Evolutionary conservation across 2,113 vertebrate genomes (phyloP).

Genomic region (Rhineura floridana): DNA sequence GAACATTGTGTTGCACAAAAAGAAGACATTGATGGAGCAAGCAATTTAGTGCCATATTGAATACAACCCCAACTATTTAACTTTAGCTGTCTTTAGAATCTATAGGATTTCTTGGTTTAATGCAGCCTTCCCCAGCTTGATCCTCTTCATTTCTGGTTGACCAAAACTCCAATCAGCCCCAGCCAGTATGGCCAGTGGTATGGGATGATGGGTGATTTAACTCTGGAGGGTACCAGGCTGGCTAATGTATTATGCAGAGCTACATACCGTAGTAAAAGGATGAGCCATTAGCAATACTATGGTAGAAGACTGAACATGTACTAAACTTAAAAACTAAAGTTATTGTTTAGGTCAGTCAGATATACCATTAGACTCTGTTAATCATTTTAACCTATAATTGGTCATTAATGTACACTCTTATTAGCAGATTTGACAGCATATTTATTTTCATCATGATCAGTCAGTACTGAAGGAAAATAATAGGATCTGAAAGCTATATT

Average conservation of each 20-base stretch:
- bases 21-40: too few relatives aligned
- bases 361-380: not conserved
- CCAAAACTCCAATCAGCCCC: too few relatives aligned
- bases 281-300: not conserved
- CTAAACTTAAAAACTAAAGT: not conserved
- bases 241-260: not conserved
- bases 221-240: too few relatives aligned
- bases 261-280: not conserved
- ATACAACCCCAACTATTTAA: not conserved
- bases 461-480: not conserved
- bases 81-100: not conserved
- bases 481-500: not conserved
- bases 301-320: accelerated
- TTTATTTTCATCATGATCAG: not conserved
- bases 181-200: too few relatives aligned
- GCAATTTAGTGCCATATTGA: too few relatives aligned
- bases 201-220: too few relatives aligned
- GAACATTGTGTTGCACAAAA: too few relatives aligned
- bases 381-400: not conserved
- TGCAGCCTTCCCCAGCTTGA: too few relatives aligned
- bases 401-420: not conserved
- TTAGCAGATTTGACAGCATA: not conserved
- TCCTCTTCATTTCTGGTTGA: too few relatives aligned
- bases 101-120: not conserved
- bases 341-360: not conserved